Evolutionary conservation across 2,888 invertebrate species (phyloP).

Genomic region (Phragmatobia fuliginosa): DNA sequence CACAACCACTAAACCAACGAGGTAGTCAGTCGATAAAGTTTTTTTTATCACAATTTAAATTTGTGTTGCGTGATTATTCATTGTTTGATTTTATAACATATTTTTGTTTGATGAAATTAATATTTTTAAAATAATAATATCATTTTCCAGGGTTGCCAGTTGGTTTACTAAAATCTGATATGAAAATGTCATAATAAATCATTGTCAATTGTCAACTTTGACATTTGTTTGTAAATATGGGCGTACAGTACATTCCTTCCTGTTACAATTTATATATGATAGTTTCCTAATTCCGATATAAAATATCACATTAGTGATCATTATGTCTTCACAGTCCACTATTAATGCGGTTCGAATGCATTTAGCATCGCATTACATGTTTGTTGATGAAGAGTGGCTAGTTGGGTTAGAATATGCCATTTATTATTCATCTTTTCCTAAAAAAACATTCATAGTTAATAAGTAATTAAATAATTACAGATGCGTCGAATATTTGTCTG

Average conservation of each 20-base stretch:
- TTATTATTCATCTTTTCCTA: background rate
- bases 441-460: background rate
- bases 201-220: background rate
- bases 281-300: background rate
- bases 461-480: constrained; percentile 54
- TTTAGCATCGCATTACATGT: constrained; percentile 70
- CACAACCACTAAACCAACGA: too few species aligned
- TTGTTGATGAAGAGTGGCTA: constrained; percentile 76
- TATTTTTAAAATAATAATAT: too few species aligned
- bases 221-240: constrained; percentile 1
- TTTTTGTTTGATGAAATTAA: too few species aligned
- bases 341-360: constrained; percentile 65
- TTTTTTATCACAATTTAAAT: too few species aligned
- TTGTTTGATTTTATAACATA: too few species aligned
- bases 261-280: too few species aligned
- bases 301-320: background rate
- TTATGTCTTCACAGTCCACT: constrained; percentile 37
- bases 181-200: background rate
- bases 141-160: background rate
- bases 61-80: too few species aligned
- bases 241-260: too few species aligned
- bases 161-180: background rate
- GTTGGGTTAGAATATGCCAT: constrained; percentile 63
- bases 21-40: too few species aligned
- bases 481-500: constrained; percentile 85